Base-by-base conservation (phyloP, 64 coral and sea anemone species). In the Actinia tenebrosa region DNA sequence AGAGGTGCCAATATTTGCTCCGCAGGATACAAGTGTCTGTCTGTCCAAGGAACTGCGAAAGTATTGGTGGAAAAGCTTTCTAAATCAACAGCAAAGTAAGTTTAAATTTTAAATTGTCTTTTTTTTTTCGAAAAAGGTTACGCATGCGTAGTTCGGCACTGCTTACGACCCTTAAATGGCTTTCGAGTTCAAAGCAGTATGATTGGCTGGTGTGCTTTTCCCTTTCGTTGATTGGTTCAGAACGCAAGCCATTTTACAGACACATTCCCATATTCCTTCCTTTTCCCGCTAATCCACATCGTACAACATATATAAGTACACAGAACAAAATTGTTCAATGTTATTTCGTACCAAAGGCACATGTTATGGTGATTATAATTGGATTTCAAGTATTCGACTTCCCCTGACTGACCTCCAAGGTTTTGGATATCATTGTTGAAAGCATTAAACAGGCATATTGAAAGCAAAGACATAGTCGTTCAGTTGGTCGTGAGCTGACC, bases 11-110 rank as follows among this genome's bases (percentile, higher is more conserved):
- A 92, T 4, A 77, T 92, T 44, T 84, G 19, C 61, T 50, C 86
- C 25, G 44, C 84, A 42, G 53, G 7, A 37, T 83, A 88, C 63
- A 78, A 87, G 43, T 92, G 91, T 84, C 71, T 88, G 19, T 86
- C 86, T 58, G 86, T 92, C 18, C 80, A 78, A 52, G 91, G 91
- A 0, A 84, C 80, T 18, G 91, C 86, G 10, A 27, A 42, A 42
- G 69, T 75, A 25, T 14, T 75, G 27, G 22, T 75, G 69, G 27
- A 42, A 75, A 75, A 30, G 25, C 69, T 75, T 14, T 75, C 69
- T 30, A 75, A 7, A n/a, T 75, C 20, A 42, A 26, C 23, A 75
- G 69, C 69, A 75, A 75, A 42, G 69, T 75, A 75, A 42, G 69
- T 75, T 75, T 22, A 20, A 66, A 42, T 30, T 75, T 75, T 69